A percentile compares a stretch with the other conserved stretches of the same genome.
phyloP scores from a whole-genome alignment of 2,888 invertebrate species.

The Melangyna quadrimaculata region DNA sequence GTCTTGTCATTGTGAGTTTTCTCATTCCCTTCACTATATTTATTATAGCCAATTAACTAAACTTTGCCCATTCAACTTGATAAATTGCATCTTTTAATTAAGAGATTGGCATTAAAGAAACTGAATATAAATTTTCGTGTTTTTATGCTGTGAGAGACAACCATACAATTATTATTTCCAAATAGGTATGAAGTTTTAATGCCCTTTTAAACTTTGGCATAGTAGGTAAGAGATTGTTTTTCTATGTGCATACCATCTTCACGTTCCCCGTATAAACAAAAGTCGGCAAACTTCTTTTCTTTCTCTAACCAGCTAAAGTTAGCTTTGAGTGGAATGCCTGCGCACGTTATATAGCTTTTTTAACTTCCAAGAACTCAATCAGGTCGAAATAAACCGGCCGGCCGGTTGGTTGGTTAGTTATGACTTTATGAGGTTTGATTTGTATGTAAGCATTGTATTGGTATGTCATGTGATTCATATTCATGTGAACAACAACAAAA shows the following conservation, averaged over 20 bases:
- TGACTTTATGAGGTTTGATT: background rate
- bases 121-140: background rate
- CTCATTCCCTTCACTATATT: background rate
- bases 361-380: conserved; percentile 19
- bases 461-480: conserved; percentile 12
- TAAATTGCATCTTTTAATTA: conserved; percentile 27
- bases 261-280: background rate
- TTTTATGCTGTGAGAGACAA: background rate
- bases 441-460: background rate
- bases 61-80: background rate
- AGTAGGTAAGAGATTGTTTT: conserved; percentile 2
- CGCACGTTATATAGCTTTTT: background rate
- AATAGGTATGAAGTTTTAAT: background rate
- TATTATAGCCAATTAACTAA: conserved; percentile 20
- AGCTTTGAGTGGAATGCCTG: background rate
- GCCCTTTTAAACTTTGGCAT: conserved; percentile 21
- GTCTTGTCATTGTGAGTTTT: background rate
- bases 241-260: background rate
- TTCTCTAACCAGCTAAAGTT: background rate
- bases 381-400: background rate
- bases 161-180: background rate
- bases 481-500: background rate
- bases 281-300: conserved; percentile 4
- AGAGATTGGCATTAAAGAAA: background rate
- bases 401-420: background rate